Percentiles rank a stretch among this genome's conserved stretches.
These are phyloP conservation scores for Rattus norvegicus DNA, from an alignment of 2,113 vertebrate species.

Conservation along the genomic window DNA sequence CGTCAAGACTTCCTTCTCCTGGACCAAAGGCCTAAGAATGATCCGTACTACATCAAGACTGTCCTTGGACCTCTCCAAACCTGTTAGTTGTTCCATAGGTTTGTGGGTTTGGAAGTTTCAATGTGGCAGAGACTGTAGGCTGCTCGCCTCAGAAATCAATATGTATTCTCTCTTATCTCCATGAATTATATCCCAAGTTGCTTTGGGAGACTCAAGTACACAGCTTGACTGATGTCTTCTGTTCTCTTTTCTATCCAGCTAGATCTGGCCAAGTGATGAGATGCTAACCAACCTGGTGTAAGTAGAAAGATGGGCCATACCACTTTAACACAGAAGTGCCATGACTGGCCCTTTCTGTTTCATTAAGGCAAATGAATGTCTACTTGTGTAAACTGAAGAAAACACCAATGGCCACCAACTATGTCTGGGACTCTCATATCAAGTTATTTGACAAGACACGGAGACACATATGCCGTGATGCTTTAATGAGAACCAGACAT, in stretches of 20 bases:
- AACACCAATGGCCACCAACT: neutral
- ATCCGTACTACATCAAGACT: neutral
- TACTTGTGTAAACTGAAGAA: neutral
- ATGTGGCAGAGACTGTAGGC: neutral
- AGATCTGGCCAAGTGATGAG: neutral
- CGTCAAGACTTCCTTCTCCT: neutral
- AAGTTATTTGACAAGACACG: conserved; percentile 1
- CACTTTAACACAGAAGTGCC: neutral
- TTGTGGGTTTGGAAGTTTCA: neutral
- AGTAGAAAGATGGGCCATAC: neutral
- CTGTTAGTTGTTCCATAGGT: neutral
- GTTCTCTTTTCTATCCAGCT: neutral
- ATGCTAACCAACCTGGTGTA: neutral
- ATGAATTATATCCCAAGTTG: neutral
- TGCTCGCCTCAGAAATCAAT: neutral
- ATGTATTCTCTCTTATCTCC: neutral
- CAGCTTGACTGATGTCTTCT: neutral
- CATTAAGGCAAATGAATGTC: neutral
- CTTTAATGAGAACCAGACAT: conserved; percentile 66
- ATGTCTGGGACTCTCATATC: neutral
- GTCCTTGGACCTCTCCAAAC: neutral
- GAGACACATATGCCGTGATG: neutral
- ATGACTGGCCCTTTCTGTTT: neutral
- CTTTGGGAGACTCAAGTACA: neutral
- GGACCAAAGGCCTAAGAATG: neutral